Conservation (phyloP, 2,888 invertebrate genomes). For the Callinectes sapidus region DNA sequence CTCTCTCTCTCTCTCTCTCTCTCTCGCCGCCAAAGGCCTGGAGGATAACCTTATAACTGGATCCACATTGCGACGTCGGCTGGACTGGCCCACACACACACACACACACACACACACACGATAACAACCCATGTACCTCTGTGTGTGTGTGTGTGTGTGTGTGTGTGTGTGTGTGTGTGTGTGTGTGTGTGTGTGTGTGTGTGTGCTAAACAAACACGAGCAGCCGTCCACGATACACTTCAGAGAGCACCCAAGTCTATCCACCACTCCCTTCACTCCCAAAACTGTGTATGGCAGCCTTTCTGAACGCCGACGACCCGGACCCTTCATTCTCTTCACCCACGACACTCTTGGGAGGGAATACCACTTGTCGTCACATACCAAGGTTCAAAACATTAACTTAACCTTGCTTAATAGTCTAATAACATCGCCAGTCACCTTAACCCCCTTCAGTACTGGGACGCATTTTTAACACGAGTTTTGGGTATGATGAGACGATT, state of each 20-base stretch:
- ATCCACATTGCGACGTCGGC: conserved; percentile 12
- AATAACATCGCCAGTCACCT: too few relatives aligned
- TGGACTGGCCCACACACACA: conserved; percentile 13
- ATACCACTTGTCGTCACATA: too few relatives aligned
- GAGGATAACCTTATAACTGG: conserved; percentile 17
- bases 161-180: conserved; percentile 20
- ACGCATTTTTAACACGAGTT: too few relatives aligned
- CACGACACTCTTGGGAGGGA: background rate
- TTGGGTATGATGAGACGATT: too few relatives aligned
- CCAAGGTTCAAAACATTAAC: too few relatives aligned
- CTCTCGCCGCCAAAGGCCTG: background rate
- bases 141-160: too few relatives aligned
- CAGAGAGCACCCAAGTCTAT: background rate
- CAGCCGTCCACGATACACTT: conserved; percentile 27
- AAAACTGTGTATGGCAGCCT: background rate
- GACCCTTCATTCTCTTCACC: background rate
- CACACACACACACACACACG: conserved; percentile 8
- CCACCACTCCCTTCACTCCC: background rate
- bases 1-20: conserved; percentile 36
- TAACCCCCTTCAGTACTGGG: too few relatives aligned
- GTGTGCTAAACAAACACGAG: background rate
- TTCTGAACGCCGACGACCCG: background rate
- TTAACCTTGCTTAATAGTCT: too few relatives aligned
- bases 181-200: background rate
- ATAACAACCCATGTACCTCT: too few relatives aligned